Evolutionary conservation across 2,888 invertebrate genomes (phyloP).

Genomic region (Leucophenga montana): DNA sequence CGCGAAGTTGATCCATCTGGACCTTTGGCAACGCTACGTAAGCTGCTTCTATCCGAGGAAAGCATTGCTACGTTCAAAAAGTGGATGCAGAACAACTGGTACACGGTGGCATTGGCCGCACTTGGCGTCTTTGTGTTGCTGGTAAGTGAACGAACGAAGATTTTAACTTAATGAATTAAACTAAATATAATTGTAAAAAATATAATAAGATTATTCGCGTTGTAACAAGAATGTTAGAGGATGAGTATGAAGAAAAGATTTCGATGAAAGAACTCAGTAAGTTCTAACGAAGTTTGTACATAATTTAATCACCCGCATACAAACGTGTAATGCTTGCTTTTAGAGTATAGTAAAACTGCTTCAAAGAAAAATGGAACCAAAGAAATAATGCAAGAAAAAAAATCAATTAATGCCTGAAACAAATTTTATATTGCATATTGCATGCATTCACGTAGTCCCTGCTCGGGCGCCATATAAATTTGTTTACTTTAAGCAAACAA

Average conservation of each 20-base stretch:
- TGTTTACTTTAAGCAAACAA: too few relatives aligned
- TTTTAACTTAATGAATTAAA: not conserved
- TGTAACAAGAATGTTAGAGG: slow-evolving; percentile 60
- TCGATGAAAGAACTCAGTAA: slow-evolving; percentile 36
- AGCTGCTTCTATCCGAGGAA: slow-evolving; percentile 89
- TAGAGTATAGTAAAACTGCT: not conserved
- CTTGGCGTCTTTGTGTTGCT: slow-evolving; percentile 83
- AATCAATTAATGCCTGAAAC: too few relatives aligned
- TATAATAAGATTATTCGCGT: slow-evolving; percentile 60
- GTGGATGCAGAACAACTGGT: slow-evolving; percentile 94
- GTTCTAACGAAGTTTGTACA: slow-evolving; percentile 21
- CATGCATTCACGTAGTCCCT: too few relatives aligned
- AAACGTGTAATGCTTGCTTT: not conserved
- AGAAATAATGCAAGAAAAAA: too few relatives aligned
- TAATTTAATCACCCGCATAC: slow-evolving; percentile 10
- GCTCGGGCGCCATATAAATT: too few relatives aligned
- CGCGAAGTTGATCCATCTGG: slow-evolving; percentile 95
- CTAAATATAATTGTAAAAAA: slow-evolving; percentile 37
- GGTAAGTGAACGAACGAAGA: slow-evolving; percentile 77
- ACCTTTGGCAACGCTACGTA: slow-evolving; percentile 89
- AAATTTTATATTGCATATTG: too few relatives aligned
- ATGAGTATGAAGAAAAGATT: slow-evolving; percentile 62
- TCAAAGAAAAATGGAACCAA: too few relatives aligned
- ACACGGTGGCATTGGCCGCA: slow-evolving; percentile 85
- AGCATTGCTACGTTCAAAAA: slow-evolving; percentile 90